A percentile compares a stretch with the other conserved stretches of the same genome.
These are phyloP conservation scores for Leptosomus discolor DNA, from an alignment of 2,113 vertebrate species.

Conservation along the genomic window DNA sequence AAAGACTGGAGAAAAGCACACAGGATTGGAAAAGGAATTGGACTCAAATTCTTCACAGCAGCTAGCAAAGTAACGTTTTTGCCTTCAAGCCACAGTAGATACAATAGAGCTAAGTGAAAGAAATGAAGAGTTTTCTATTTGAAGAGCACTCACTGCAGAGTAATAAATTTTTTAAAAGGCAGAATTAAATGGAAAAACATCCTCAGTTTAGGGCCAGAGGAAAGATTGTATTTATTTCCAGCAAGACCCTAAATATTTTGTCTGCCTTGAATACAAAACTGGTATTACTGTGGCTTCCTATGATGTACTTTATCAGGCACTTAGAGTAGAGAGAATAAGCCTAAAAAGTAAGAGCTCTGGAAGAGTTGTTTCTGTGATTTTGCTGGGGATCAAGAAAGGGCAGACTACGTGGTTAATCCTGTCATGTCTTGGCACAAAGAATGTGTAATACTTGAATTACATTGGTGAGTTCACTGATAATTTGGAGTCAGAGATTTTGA, in stretches of 20 bases:
- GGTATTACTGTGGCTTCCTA: background rate
- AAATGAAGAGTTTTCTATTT: slow-evolving; percentile 1
- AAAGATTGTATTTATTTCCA: slow-evolving; percentile 7
- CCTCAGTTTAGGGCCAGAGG: background rate
- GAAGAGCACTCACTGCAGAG: background rate
- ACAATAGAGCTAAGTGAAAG: background rate
- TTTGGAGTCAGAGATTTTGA: background rate
- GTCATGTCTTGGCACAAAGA: background rate
- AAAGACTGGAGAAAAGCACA: background rate
- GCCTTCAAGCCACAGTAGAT: background rate
- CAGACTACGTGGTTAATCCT: background rate
- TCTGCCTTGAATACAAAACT: background rate
- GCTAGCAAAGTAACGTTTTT: background rate
- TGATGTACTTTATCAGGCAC: background rate
- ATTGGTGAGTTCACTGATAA: background rate
- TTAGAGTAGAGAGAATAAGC: background rate
- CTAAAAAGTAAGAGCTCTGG: background rate
- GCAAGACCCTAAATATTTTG: background rate
- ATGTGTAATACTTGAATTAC: background rate
- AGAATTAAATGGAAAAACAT: background rate
- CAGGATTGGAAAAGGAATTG: background rate
- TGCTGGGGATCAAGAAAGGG: background rate
- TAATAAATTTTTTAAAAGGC: background rate
- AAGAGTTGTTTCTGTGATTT: background rate
- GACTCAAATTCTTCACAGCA: background rate